These are phyloP conservation scores for Lasioglossum calceatum DNA, from an alignment of 2,888 invertebrate species.

Conservation along the genomic window DNA sequence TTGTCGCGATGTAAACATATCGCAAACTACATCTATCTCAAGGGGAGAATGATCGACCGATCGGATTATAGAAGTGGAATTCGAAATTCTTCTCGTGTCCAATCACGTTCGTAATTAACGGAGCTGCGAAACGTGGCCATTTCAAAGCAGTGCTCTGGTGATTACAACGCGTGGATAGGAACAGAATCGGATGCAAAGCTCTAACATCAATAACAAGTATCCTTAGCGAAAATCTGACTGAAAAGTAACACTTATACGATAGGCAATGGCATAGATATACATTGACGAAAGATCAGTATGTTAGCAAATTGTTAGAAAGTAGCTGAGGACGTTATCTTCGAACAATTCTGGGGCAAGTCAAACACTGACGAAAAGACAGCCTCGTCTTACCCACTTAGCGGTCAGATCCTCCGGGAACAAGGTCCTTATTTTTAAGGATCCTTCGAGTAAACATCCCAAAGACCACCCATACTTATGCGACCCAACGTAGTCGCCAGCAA, in stretches of 20 bases:
- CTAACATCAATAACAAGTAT: background rate
- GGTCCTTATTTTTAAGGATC: background rate
- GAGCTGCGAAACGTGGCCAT: background rate
- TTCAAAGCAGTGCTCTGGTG: background rate
- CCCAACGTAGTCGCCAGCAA: conserved; percentile 2
- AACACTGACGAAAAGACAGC: background rate
- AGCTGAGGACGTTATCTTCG: background rate
- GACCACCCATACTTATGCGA: background rate
- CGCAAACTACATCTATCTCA: background rate
- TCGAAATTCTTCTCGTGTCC: background rate
- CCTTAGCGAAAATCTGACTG: background rate
- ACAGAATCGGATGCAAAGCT: background rate
- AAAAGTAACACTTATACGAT: background rate
- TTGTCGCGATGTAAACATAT: background rate
- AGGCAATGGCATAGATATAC: background rate
- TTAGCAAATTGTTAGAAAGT: background rate
- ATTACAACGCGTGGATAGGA: background rate
- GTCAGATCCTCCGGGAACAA: background rate
- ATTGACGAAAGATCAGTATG: background rate
- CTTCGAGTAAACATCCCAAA: background rate
- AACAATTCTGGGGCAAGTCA: background rate
- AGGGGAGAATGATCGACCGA: background rate
- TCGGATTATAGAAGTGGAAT: background rate
- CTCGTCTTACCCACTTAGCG: background rate
- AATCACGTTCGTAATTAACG: background rate